These are phyloP conservation scores for Chaenodraco wilsoni DNA, from an alignment of 2,797 vertebrate species.

Conservation along the genomic window DNA sequence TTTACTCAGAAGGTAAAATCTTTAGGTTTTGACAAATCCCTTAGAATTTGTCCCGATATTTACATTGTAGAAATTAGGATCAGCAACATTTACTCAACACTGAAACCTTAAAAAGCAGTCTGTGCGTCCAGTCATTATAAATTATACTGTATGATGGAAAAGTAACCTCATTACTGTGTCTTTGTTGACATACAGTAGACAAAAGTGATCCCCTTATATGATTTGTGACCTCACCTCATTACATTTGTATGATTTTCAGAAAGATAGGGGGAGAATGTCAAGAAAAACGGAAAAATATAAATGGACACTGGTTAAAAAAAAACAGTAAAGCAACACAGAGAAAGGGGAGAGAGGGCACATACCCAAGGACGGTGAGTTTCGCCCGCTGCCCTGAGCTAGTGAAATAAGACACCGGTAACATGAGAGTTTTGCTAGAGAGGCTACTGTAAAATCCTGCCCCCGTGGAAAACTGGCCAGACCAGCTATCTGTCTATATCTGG, in stretches of 20 bases:
- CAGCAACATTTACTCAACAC: not conserved
- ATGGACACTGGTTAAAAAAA: constrained; percentile 24
- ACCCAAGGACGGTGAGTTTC: constrained; percentile 78
- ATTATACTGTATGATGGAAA: constrained; percentile 1
- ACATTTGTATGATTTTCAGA: not conserved
- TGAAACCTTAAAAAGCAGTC: not conserved
- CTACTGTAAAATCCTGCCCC: constrained; percentile 76
- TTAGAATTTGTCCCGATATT: not conserved
- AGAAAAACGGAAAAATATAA: constrained; percentile 27
- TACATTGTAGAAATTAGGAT: not conserved
- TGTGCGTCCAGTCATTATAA: constrained; percentile 5
- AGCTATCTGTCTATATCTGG: constrained; percentile 80
- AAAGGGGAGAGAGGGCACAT: constrained; percentile 67
- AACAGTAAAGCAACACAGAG: constrained; percentile 51
- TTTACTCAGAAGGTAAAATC: not conserved
- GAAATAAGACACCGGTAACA: constrained; percentile 84
- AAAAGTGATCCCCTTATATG: not conserved
- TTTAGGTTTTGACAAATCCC: not conserved
- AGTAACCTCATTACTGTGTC: constrained; percentile 23
- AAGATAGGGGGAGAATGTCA: constrained; percentile 11
- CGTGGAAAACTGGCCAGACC: constrained; percentile 75
- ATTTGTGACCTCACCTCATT: constrained; percentile 29
- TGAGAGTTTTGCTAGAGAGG: constrained; percentile 76
- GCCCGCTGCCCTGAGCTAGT: constrained; percentile 77
- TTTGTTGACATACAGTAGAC: constrained; percentile 25